Evolutionary conservation across 2,888 invertebrate species (phyloP).

Genomic region (Linnaemya tessellans): DNA sequence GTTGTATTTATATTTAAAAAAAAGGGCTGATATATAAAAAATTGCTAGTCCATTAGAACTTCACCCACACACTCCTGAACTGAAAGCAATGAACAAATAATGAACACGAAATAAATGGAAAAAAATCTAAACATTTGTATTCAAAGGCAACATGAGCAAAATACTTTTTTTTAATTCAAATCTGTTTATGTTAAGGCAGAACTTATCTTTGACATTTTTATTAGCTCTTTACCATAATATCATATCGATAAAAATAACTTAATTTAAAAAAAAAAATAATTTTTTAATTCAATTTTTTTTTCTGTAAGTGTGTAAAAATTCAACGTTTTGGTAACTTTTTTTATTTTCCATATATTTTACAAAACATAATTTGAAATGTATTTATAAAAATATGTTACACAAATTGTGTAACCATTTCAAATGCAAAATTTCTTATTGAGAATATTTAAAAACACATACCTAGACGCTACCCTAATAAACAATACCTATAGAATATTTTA

Average conservation of each 20-base stretch:
- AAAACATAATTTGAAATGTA: background rate
- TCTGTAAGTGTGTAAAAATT: too few species aligned
- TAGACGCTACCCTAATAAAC: conserved; percentile 3
- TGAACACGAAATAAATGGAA: background rate
- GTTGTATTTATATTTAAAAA: conserved; percentile 30
- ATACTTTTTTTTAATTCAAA: conserved; percentile 24
- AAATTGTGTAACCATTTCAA: too few species aligned
- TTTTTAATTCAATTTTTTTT: too few species aligned
- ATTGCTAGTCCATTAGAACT: conserved; percentile 46
- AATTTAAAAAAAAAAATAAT: too few species aligned
- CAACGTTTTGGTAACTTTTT: too few species aligned
- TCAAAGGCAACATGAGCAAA: conserved; percentile 40
- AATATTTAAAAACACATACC: background rate
- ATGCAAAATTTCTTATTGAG: too few species aligned
- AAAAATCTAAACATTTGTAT: conserved; percentile 34
- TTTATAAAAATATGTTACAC: too few species aligned
- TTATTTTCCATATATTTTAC: too few species aligned
- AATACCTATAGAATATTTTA: background rate
- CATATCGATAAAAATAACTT: too few species aligned
- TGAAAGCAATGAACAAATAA: conserved; percentile 8
- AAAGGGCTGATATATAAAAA: conserved; percentile 8
- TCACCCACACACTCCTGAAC: conserved; percentile 56
- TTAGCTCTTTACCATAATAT: too few species aligned
- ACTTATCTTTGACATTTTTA: background rate
- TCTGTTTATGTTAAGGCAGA: conserved; percentile 2